These are phyloP conservation scores for Hybognathus amarus DNA, from an alignment of 2,797 vertebrate genomes.

Conservation along the genomic window DNA sequence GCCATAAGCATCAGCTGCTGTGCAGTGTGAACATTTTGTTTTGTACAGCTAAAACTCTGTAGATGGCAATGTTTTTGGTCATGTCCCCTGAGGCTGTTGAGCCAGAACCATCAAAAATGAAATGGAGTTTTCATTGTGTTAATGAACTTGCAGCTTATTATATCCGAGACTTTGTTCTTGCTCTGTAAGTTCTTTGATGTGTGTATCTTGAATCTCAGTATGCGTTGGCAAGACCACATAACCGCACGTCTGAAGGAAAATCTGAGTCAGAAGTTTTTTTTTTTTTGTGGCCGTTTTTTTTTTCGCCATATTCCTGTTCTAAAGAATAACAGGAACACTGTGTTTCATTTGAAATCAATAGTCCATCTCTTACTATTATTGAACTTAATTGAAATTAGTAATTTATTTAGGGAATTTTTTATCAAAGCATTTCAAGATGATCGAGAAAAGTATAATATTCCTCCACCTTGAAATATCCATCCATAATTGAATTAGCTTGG, in stretches of 20 bases:
- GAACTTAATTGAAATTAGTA: conserved; percentile 60
- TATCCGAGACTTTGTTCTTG: conserved; percentile 15
- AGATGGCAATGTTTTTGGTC: neutral
- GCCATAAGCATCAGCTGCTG: neutral
- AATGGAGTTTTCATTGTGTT: conserved; percentile 16
- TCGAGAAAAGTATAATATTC: conserved; percentile 12
- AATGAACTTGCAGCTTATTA: conserved; percentile 2
- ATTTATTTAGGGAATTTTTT: conserved; percentile 48
- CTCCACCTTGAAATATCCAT: conserved; percentile 30
- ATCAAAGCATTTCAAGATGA: conserved; percentile 35
- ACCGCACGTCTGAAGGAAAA: neutral
- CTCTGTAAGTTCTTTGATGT: conserved; percentile 8
- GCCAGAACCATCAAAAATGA: conserved; percentile 18
- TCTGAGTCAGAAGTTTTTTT: neutral
- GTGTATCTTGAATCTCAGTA: neutral
- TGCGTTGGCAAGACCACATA: neutral
- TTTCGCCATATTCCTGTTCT: neutral
- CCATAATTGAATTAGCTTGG: conserved; percentile 32
- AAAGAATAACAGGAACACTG: neutral
- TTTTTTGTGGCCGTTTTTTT: neutral
- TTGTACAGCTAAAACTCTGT: neutral
- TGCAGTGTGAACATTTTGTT: neutral
- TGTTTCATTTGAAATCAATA: conserved; percentile 47
- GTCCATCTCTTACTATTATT: conserved; percentile 36
- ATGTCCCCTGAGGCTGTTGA: conserved; percentile 17